These are phyloP conservation scores for Platalea minor DNA, from an alignment of 2,797 vertebrate genomes.

Conservation along the genomic window DNA sequence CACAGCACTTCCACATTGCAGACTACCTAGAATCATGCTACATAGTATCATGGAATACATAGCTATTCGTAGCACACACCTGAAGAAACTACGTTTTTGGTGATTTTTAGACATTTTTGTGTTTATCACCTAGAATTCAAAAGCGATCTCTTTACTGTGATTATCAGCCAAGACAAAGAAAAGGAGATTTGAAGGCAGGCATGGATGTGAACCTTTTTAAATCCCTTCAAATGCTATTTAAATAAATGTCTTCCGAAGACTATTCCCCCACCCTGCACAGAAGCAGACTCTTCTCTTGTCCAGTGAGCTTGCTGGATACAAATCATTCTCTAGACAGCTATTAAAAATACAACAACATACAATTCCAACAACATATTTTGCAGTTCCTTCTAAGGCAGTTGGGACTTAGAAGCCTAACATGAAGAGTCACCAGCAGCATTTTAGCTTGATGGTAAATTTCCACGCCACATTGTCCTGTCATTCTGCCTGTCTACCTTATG, in stretches of 20 bases:
- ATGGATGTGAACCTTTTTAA: neutral
- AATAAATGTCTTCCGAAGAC: neutral
- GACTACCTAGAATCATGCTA: neutral
- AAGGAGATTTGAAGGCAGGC: neutral
- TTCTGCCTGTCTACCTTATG: neutral
- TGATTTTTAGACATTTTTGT: neutral
- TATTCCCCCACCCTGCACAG: neutral
- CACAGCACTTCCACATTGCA: neutral
- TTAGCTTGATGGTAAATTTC: neutral
- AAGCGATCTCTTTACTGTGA: neutral
- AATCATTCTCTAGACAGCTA: neutral
- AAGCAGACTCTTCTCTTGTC: neutral
- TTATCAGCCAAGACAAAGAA: neutral
- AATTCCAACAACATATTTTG: neutral
- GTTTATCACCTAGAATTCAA: neutral
- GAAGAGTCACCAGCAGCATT: neutral
- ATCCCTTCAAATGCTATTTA: neutral
- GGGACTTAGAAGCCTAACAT: neutral
- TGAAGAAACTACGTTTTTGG: neutral
- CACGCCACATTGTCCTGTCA: too few species aligned
- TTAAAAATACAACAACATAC: neutral
- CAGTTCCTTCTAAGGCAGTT: neutral
- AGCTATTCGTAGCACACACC: fast-evolving
- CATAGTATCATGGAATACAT: neutral
- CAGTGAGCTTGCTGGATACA: neutral